Percentiles rank a stretch among this genome's conserved stretches.
phyloP scores from a whole-genome alignment of 1,140 invertebrate species.

The Hermatobates lingyangjiaoensis region DNA sequence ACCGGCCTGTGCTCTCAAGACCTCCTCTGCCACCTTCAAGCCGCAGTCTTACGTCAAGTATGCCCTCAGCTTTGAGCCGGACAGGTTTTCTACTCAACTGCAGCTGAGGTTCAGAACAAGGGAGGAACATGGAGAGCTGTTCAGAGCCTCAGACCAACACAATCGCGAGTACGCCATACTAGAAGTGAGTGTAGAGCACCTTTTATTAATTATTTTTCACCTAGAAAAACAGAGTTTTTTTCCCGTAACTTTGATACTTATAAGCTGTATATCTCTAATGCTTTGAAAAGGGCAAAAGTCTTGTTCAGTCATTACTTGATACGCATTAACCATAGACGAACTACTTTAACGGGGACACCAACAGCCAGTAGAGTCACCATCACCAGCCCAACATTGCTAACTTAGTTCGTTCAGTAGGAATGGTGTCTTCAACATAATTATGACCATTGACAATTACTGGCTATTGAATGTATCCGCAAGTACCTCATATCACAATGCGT shows the following conservation, averaged over 20 bases:
- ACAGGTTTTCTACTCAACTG: constrained; percentile 77
- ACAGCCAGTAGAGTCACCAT: too few species aligned
- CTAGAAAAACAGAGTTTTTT: neutral
- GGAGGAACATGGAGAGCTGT: constrained; percentile 77
- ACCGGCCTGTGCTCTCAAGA: constrained; percentile 60
- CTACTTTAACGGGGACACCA: too few species aligned
- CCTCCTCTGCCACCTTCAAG: constrained; percentile 74
- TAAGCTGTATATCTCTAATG: too few species aligned
- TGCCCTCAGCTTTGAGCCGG: constrained; percentile 81
- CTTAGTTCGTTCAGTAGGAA: too few species aligned
- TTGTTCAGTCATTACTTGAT: too few species aligned
- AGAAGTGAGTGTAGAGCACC: constrained; percentile 36
- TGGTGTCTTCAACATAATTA: too few species aligned
- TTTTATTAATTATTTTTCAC: neutral
- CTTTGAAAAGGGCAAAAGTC: too few species aligned
- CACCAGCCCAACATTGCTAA: too few species aligned
- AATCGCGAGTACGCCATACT: constrained; percentile 87
- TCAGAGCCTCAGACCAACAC: constrained; percentile 82
- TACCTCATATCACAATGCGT: too few species aligned
- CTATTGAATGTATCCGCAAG: too few species aligned
- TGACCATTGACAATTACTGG: too few species aligned
- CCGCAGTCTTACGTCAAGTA: constrained; percentile 89
- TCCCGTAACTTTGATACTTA: neutral
- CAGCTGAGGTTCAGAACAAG: constrained; percentile 82
- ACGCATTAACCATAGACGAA: too few species aligned